Evolutionary conservation across 2,113 vertebrate species (phyloP).

Genomic region (Hypomesus transpacificus): DNA sequence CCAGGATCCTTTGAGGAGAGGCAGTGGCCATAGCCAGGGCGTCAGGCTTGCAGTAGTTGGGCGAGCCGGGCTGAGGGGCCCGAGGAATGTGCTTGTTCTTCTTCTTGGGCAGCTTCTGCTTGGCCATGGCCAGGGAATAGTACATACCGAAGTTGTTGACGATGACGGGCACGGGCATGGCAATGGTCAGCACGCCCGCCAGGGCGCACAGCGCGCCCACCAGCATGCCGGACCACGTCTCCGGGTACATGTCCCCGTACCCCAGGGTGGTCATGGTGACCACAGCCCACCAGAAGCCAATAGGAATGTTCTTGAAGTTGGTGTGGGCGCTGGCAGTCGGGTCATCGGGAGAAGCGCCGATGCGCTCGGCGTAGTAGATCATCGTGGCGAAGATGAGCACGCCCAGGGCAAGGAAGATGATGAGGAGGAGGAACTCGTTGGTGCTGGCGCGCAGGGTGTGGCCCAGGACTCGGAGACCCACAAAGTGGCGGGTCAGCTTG

Average conservation of each 20-base stretch:
- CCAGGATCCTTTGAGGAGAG: slow-evolving; percentile 78
- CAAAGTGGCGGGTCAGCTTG: slow-evolving; percentile 92
- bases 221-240: slow-evolving; percentile 96
- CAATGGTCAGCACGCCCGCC: slow-evolving; percentile 94
- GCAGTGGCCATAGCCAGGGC: slow-evolving; percentile 77
- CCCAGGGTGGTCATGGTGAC: slow-evolving; percentile 96
- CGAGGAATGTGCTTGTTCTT: slow-evolving; percentile 94
- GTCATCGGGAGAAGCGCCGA: slow-evolving; percentile 85
- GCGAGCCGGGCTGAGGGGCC: slow-evolving; percentile 87
- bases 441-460: slow-evolving; percentile 92
- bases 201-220: slow-evolving; percentile 91
- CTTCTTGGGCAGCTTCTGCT: slow-evolving; percentile 96
- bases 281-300: slow-evolving; percentile 98
- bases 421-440: slow-evolving; percentile 93
- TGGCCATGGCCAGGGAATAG: slow-evolving; percentile 95
- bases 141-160: slow-evolving; percentile 99
- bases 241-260: slow-evolving; percentile 95
- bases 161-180: slow-evolving; percentile 97
- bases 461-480: slow-evolving; percentile 87
- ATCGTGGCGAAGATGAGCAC: slow-evolving; percentile 96
- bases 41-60: slow-evolving; percentile 90
- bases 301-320: slow-evolving; percentile 94
- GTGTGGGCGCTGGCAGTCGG: slow-evolving; percentile 86
- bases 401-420: slow-evolving; percentile 92
- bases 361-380: slow-evolving; percentile 95